These are phyloP conservation scores for Eupeodes luniger DNA, from an alignment of 2,888 invertebrate genomes.

Conservation along the genomic window DNA sequence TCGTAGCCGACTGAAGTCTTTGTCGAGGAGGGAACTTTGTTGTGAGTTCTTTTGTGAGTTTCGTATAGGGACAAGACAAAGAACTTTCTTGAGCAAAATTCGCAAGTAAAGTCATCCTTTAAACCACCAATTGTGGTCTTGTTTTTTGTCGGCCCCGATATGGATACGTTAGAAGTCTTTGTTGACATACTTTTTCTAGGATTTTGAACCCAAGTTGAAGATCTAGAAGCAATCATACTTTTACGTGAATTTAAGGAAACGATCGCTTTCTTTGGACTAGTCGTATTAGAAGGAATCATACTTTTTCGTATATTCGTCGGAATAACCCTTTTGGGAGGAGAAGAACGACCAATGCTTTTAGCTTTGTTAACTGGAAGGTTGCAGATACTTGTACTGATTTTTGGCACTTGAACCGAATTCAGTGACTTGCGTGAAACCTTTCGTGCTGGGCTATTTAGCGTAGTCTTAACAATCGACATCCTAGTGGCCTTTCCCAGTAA, in stretches of 20 bases:
- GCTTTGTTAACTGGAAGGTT: slow-evolving; percentile 10
- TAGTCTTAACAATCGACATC: slow-evolving; percentile 82
- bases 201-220: slow-evolving; percentile 3
- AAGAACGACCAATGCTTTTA: background rate
- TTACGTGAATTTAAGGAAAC: slow-evolving; percentile 25
- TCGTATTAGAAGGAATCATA: slow-evolving; percentile 42
- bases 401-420: background rate
- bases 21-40: background rate
- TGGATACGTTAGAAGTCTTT: slow-evolving; percentile 11
- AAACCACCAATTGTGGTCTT: slow-evolving; percentile 8
- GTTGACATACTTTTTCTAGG: slow-evolving; percentile 55
- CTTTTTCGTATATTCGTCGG: slow-evolving; percentile 40
- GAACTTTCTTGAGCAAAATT: slow-evolving; percentile 79
- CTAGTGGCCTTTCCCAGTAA: slow-evolving; percentile 76
- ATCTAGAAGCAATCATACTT: background rate
- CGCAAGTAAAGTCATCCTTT: slow-evolving; percentile 75
- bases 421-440: slow-evolving; percentile 77
- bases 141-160: background rate
- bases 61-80: slow-evolving; percentile 78
- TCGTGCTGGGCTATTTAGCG: slow-evolving; percentile 82
- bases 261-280: slow-evolving; percentile 37
- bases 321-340: slow-evolving; percentile 46
- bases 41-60: slow-evolving; percentile 79
- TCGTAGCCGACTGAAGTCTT: background rate
- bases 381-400: background rate